Base-by-base conservation (phyloP, 2,888 invertebrate genomes). In the Thymelicus lineola region DNA sequence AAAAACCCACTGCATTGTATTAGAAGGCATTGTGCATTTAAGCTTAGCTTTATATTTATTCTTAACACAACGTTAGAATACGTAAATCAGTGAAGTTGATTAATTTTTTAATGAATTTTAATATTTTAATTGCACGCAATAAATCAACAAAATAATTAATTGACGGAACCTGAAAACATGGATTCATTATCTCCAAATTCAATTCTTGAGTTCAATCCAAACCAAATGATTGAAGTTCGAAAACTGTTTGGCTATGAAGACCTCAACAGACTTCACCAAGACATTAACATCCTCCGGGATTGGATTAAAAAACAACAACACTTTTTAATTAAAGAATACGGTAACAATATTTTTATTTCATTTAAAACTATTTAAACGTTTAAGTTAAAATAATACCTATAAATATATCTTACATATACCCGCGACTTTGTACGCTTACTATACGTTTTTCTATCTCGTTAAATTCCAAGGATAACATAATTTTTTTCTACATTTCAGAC, bases 301-400 rank as follows among this genome's bases (percentile, higher is more conserved):
- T 87, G 87, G 87, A 72, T 84, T 6, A 71, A 75, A 9, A 82
- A 85, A 64, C 86, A 87, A 69, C 73, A 80, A 0, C 86, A 87
- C 74, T 84, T 87, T 58, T 70, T 75, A 0, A 79, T 74, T 9
- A 86, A 80, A 67, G 74, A 80, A 17, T 86, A 80, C 70, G 74
- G 89, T 87, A 72, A 83, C 85, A 81, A 14, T 55, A 46, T 36
- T 66, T 42, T 50, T 36, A 42, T 38, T 64, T 28, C 3, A 48
- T 46, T 59, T 20, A 15, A 48, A 50, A 64, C 17, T 66, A 48
- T 14, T 17, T 81, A 28, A 28, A 28, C 28, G 28, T 28, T 2
- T 28, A 28, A 28, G 28, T 28, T 28, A 28, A 28, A 28, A 28
- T 28, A 28, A 28, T 28, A 5, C 28, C 28, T 3, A 3, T 28